Evolutionary conservation across 2,113 vertebrate species (phyloP).

Genomic region (Vanacampus margaritifer): DNA sequence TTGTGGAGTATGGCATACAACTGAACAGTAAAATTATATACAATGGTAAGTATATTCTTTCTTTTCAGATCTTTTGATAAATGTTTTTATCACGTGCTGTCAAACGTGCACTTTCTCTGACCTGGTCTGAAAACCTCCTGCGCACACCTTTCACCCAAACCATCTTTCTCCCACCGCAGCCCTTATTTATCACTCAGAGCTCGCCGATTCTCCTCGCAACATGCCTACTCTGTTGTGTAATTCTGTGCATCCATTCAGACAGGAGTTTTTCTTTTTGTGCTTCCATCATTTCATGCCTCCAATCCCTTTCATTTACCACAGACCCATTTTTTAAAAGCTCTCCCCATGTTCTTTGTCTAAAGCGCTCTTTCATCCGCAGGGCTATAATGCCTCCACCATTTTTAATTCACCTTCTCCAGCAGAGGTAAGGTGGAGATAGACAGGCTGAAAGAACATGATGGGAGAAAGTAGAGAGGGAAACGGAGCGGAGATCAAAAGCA

Average conservation of each 20-base stretch:
- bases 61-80: neutral
- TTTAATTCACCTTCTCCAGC: constrained; percentile 64
- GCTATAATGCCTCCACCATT: constrained; percentile 54
- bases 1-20: no score
- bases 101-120: constrained; percentile 6
- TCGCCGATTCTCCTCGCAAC: constrained; percentile 29
- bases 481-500: constrained; percentile 56
- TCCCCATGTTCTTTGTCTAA: constrained; percentile 60
- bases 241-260: constrained; percentile 34
- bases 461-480: constrained; percentile 22
- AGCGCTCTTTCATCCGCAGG: constrained; percentile 64
- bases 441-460: constrained; percentile 37
- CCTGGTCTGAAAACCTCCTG: constrained; percentile 8
- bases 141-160: constrained; percentile 8
- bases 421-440: constrained; percentile 57
- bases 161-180: constrained; percentile 3
- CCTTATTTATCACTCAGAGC: constrained; percentile 32
- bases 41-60: neutral
- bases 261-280: constrained; percentile 30
- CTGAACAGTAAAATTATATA: neutral
- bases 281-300: constrained; percentile 18
- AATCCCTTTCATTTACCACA: constrained; percentile 49
- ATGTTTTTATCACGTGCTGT: constrained; percentile 9
- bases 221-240: constrained; percentile 17
- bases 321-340: constrained; percentile 40